Percentiles rank a stretch among this genome's conserved stretches.
These are phyloP conservation scores for Numida meleagris DNA, from an alignment of 2,113 vertebrate species.

Conservation along the genomic window DNA sequence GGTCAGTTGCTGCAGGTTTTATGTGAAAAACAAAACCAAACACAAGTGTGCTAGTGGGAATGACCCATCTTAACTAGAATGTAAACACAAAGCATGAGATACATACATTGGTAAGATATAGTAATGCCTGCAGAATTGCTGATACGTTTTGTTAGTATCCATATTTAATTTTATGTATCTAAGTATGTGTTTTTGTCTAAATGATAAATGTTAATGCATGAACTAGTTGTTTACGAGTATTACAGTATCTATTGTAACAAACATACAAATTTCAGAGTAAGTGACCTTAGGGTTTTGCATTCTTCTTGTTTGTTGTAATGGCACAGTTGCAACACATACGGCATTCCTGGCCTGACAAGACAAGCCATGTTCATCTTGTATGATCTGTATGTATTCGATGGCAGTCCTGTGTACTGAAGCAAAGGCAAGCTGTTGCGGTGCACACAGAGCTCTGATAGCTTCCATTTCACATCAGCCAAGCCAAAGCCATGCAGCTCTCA, in stretches of 20 bases:
- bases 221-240: constrained; percentile 71
- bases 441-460: constrained; percentile 6
- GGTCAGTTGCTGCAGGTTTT: constrained; percentile 99
- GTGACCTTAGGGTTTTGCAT: constrained; percentile 68
- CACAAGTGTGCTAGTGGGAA: constrained; percentile 91
- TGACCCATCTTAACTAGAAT: constrained; percentile 90
- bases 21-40: constrained; percentile 86
- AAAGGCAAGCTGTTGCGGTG: background rate
- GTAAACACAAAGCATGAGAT: constrained; percentile 98
- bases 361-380: constrained; percentile 74
- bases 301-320: constrained; percentile 77
- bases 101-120: constrained; percentile 92
- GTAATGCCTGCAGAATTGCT: constrained; percentile 95
- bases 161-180: constrained; percentile 75
- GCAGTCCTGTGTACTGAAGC: constrained; percentile 62
- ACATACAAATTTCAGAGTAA: constrained; percentile 45
- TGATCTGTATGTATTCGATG: constrained; percentile 76
- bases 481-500: background rate
- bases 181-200: constrained; percentile 82
- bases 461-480: background rate
- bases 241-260: constrained; percentile 56
- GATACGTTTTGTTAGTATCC: constrained; percentile 80
- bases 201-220: constrained; percentile 93
- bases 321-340: constrained; percentile 63
- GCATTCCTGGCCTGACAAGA: constrained; percentile 67